phyloP scores from a whole-genome alignment of 2,797 vertebrate species.

The Clarias pachynema region DNA sequence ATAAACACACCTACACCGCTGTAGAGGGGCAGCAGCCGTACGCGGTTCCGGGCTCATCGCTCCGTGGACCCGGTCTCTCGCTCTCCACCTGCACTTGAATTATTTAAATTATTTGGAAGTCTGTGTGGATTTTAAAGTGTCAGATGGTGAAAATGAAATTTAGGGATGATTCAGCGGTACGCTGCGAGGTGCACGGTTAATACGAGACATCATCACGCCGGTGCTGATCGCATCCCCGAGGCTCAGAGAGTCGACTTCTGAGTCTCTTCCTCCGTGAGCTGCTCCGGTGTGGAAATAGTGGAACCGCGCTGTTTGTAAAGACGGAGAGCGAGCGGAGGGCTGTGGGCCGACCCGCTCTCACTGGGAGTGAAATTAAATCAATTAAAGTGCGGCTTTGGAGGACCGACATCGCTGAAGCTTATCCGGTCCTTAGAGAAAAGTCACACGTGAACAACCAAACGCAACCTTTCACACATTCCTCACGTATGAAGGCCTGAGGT shows the following conservation, averaged over 20 bases:
- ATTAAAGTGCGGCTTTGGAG: neutral
- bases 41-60: neutral
- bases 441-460: neutral
- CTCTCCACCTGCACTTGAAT: neutral
- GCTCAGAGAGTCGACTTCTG: neutral
- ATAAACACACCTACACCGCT: neutral
- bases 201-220: neutral
- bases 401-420: neutral
- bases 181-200: neutral
- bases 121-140: neutral
- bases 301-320: neutral
- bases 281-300: neutral
- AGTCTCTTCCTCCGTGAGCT: neutral
- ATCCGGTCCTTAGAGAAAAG: neutral
- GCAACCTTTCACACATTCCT: neutral
- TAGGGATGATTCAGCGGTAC: neutral
- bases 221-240: neutral
- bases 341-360: neutral
- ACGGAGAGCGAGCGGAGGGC: neutral
- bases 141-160: conserved; percentile 7
- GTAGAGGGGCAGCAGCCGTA: too few species aligned
- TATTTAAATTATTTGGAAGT: neutral
- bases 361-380: too few species aligned
- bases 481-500: neutral
- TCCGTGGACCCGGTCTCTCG: neutral